A percentile compares a stretch with the other conserved stretches of the same genome.
Conservation (phyloP, 1,140 invertebrate genomes). For the Mesaphorura yosii region DNA sequence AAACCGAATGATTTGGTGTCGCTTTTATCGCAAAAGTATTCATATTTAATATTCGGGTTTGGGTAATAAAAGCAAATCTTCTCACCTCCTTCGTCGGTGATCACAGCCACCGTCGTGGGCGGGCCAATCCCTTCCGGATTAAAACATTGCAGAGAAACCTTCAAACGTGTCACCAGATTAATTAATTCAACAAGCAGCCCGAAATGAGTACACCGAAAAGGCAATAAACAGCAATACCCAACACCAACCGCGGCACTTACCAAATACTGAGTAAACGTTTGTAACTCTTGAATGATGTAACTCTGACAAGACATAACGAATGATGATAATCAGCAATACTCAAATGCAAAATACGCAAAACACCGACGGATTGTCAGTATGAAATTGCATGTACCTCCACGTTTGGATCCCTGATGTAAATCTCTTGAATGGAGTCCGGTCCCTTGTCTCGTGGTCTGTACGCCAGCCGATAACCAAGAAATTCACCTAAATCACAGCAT, state of each 20-base stretch:
- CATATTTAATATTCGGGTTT: too few species aligned
- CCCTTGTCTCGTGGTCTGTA: constrained; percentile 50
- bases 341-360: too few species aligned
- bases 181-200: too few species aligned
- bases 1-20: too few species aligned
- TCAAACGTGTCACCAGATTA: too few species aligned
- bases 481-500: constrained; percentile 48
- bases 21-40: too few species aligned
- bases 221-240: too few species aligned
- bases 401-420: constrained; percentile 53
- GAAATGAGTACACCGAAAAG: too few species aligned
- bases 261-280: constrained; percentile 61
- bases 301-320: constrained; percentile 41
- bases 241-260: too few species aligned
- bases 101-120: constrained; percentile 55
- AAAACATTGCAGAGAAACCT: constrained; percentile 62
- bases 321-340: background rate
- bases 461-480: constrained; percentile 59
- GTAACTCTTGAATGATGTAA: constrained; percentile 55
- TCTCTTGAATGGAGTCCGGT: constrained; percentile 48
- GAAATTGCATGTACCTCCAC: constrained; percentile 46
- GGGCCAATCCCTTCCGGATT: constrained; percentile 62
- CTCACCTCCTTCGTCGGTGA: constrained; percentile 71
- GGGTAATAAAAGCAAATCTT: too few species aligned
- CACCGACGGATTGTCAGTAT: background rate